A percentile compares a stretch with the other conserved stretches of the same genome.
These are phyloP conservation scores for Discoglossus pictus DNA, from an alignment of 2,797 vertebrate genomes.

Conservation along the genomic window DNA sequence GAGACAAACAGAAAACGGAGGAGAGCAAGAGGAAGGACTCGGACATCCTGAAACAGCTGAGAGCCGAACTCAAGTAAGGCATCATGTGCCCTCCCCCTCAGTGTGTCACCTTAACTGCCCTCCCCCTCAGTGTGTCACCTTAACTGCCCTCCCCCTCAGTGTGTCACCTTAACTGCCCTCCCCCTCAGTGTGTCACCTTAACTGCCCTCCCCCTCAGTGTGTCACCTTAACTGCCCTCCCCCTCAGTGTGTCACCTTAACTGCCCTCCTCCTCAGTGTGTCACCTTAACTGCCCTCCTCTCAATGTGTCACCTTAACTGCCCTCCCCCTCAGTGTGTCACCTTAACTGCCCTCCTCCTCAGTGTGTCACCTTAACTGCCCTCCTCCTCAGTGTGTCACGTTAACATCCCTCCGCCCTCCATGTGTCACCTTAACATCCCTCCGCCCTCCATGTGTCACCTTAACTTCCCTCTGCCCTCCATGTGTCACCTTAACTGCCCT, in stretches of 20 bases:
- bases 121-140: background rate
- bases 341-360: background rate
- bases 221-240: background rate
- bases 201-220: background rate
- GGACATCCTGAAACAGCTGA: constrained; percentile 84
- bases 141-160: background rate
- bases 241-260: too few relatives aligned
- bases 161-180: background rate
- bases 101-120: background rate
- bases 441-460: too few relatives aligned
- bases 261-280: background rate
- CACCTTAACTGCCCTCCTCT: background rate
- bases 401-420: background rate
- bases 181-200: too few relatives aligned
- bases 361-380: background rate
- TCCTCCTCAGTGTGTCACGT: background rate
- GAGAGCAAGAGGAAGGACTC: constrained; percentile 90
- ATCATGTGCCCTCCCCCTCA: background rate
- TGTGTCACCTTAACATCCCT: background rate
- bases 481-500: background rate
- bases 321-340: background rate
- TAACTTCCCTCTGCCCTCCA: background rate
- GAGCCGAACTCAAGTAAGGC: constrained; percentile 83
- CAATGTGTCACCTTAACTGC: background rate
- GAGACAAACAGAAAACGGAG: constrained; percentile 73